phyloP scores from a whole-genome alignment of 2,113 vertebrate species.

The Eulemur rufifrons region DNA sequence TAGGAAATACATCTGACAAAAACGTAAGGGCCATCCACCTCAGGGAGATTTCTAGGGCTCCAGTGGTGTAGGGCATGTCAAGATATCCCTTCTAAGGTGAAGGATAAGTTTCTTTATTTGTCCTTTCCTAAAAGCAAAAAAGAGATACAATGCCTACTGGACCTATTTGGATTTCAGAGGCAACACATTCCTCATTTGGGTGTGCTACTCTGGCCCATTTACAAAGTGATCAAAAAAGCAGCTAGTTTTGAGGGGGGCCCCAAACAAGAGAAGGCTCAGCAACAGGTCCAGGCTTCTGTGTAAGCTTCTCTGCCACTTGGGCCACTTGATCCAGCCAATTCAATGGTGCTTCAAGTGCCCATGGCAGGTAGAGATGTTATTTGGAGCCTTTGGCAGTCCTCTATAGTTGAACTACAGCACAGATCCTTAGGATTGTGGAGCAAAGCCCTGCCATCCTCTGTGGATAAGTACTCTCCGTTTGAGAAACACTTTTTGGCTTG shows the following conservation, averaged over 20 bases:
- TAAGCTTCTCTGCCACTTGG: not conserved
- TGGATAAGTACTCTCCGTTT: not conserved
- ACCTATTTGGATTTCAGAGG: not conserved
- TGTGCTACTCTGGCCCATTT: not conserved
- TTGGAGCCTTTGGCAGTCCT: not conserved
- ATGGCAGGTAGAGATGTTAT: not conserved
- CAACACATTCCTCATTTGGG: not conserved
- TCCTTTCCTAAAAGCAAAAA: not conserved
- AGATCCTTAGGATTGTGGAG: not conserved
- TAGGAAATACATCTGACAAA: constrained; percentile 5
- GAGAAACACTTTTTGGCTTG: not conserved
- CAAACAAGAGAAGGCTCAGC: not conserved
- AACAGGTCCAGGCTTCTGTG: not conserved
- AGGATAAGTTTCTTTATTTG: not conserved
- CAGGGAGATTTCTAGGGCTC: not conserved
- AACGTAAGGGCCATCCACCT: not conserved
- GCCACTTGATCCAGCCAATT: not conserved
- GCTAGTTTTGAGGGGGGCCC: not conserved
- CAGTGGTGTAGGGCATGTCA: not conserved
- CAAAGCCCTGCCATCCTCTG: not conserved
- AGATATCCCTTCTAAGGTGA: not conserved
- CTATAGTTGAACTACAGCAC: not conserved
- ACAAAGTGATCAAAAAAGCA: not conserved
- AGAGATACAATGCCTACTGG: not conserved
- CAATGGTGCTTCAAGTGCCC: not conserved